A percentile compares a stretch with the other conserved stretches of the same genome.
phyloP scores from a whole-genome alignment of 92 coral and sea anemone genomes.

The Phenganax marumi region DNA sequence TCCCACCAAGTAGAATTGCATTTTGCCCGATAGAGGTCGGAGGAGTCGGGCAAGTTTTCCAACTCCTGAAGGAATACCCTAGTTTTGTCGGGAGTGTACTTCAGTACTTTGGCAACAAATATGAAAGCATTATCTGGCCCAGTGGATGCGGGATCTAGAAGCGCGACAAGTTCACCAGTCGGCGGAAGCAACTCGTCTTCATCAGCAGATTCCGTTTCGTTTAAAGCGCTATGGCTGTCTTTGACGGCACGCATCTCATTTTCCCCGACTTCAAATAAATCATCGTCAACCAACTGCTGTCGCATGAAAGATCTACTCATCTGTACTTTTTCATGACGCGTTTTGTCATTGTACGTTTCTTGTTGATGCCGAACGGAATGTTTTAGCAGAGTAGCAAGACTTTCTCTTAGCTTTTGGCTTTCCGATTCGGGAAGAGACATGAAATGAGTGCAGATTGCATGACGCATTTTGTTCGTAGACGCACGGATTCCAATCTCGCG shows the following conservation, averaged over 20 bases:
- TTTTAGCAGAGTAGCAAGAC: conserved; percentile 40
- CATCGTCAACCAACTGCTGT: neutral
- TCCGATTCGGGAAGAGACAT: too few relatives aligned
- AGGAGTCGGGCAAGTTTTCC: conserved; percentile 31
- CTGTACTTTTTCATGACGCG: neutral
- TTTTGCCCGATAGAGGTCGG: conserved; percentile 29
- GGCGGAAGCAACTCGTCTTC: conserved; percentile 27
- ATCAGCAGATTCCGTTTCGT: conserved; percentile 13
- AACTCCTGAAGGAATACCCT: conserved; percentile 30
- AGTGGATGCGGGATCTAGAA: too few relatives aligned
- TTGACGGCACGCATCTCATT: neutral
- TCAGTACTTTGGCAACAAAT: too few relatives aligned
- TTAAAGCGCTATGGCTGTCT: too few relatives aligned
- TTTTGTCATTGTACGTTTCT: conserved; percentile 35
- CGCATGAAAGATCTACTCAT: conserved; percentile 21
- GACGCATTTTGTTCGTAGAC: conserved; percentile 37
- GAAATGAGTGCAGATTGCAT: conserved; percentile 31
- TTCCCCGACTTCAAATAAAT: too few relatives aligned
- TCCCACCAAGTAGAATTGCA: too few relatives aligned
- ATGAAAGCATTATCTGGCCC: too few relatives aligned
- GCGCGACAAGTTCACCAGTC: too few relatives aligned
- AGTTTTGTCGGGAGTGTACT: conserved; percentile 27
- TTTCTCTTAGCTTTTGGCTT: conserved; percentile 31
- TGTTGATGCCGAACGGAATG: conserved; percentile 41
- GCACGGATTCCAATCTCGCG: conserved; percentile 20